These are phyloP conservation scores for Tragulus kanchil DNA, from an alignment of 2,113 vertebrate genomes.

Conservation along the genomic window DNA sequence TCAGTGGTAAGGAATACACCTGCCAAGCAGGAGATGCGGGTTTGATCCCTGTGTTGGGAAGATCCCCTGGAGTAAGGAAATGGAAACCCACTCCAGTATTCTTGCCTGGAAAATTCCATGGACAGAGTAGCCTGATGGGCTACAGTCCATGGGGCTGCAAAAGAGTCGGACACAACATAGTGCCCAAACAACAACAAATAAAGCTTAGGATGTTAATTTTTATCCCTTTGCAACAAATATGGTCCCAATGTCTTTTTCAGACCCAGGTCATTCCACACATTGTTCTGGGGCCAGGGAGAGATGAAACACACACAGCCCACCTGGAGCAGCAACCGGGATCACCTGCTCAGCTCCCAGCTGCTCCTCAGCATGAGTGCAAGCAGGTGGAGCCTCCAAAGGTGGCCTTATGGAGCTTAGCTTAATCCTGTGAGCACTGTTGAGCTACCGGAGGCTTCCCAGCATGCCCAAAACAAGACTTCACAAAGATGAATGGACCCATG, in stretches of 20 bases:
- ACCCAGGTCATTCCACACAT: not conserved
- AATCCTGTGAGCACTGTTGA: not conserved
- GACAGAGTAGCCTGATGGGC: not conserved
- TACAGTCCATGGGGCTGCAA: not conserved
- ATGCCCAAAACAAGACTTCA: not conserved
- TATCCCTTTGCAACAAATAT: slow-evolving; percentile 27
- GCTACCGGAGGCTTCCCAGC: not conserved
- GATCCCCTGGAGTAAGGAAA: not conserved
- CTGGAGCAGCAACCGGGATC: not conserved
- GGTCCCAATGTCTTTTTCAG: not conserved
- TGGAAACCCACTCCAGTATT: not conserved
- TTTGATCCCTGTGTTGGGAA: not conserved
- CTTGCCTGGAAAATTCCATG: not conserved
- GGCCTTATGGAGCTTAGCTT: not conserved
- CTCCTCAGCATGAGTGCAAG: not conserved
- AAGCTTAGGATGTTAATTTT: not conserved
- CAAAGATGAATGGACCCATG: not conserved
- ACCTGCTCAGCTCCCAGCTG: not conserved
- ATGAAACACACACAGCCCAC: not conserved
- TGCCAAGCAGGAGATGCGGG: not conserved
- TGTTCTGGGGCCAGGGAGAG: not conserved
- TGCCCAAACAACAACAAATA: not conserved
- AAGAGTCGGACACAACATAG: not conserved
- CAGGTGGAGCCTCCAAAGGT: not conserved
- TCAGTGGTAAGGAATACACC: not conserved